Evolutionary conservation across 2,888 invertebrate genomes (phyloP), one percentile per base, ranked within the genome.

Genomic region (Drosophila kanekoi): DNA sequence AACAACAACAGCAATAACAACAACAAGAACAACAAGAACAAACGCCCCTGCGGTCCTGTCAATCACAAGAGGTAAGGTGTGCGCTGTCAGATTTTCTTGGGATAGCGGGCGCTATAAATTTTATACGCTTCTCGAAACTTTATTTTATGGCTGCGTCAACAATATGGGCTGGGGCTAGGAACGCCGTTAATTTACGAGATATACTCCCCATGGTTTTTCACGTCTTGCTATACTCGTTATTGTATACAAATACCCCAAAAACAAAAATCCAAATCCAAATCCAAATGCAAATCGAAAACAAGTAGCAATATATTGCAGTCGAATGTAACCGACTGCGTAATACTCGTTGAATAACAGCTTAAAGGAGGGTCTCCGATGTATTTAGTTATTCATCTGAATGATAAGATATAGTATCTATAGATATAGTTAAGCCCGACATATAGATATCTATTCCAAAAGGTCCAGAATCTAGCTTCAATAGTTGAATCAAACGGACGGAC

Each of bases 101-200:
- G 40, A 23, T 70, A 72, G 80, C 72, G 71, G 74, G 65, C 72
- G 82, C 85, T 77, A 87, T 85, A 85, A 85, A 85, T 85, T 86
- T 83, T 85, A 85, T 85, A 85, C 85, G 78, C 87, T 85, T 82
- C 85, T 85, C 72, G 85, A 84, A 85, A 85, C 85, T 85, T 85
- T 87, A 87, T 81, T 85, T 87, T 84, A 85, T 87, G 82, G 72
- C 67, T 81, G 77, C 62, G 74, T 68, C 73, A 79, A 77, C 77
- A 79, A 70, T 67, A 40, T 8, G 40, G 63, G 56, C 56, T 32
- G 57, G 58, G 63, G 48, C 62, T 37, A 62, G 63, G 79, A 83
- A 83, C 87, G 85, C 87, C 85, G 86, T 87, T 87, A 86, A 86
- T 86, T 86, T 86, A 86, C 85, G 86, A 87, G 80, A 87, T 84